Percentiles rank a stretch among this genome's conserved stretches.
Conservation (phyloP, 2,113 vertebrate species). For the Aptenodytes patagonicus region DNA sequence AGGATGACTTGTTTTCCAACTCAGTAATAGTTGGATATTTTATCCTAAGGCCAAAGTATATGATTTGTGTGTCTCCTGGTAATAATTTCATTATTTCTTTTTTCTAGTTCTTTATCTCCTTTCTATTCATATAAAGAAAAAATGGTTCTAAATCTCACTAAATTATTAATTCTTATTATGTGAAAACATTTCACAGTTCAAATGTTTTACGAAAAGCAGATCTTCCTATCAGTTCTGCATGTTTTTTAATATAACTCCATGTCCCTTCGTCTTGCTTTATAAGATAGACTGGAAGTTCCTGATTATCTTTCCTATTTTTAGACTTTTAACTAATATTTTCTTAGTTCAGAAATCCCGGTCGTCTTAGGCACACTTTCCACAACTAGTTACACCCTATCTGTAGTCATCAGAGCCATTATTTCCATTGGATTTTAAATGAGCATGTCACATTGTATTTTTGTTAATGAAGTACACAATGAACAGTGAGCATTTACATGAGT, state of each 20-base stretch:
- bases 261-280: neutral
- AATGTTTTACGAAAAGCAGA: neutral
- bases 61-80: neutral
- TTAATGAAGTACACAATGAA: neutral
- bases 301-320: neutral
- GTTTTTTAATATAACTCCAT: neutral
- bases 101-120: neutral
- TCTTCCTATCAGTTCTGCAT: neutral
- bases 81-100: neutral
- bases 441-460: neutral
- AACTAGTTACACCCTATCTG: neutral
- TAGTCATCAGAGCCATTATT: neutral
- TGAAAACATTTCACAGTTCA: neutral
- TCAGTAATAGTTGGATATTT: neutral
- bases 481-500: neutral
- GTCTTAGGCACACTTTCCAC: neutral
- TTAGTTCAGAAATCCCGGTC: neutral
- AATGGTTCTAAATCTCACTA: neutral
- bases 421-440: neutral
- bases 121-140: neutral
- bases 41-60: neutral
- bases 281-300: neutral
- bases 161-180: neutral
- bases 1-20: neutral
- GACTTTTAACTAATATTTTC: neutral